Evolutionary conservation across 2,797 vertebrate species (phyloP).

Genomic region (Sphenopsis melanotis): DNA sequence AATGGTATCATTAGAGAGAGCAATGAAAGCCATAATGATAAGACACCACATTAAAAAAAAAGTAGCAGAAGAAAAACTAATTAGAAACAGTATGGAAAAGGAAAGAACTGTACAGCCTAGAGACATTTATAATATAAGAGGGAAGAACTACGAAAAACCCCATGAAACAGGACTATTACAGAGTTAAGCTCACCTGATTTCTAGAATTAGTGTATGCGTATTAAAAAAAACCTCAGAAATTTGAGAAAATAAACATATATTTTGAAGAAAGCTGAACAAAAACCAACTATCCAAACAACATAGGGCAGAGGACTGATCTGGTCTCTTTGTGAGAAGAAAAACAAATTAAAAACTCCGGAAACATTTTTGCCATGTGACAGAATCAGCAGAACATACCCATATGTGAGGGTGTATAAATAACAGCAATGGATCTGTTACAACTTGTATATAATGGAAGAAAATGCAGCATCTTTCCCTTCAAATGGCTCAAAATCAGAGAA

Average conservation of each 20-base stretch:
- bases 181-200: neutral
- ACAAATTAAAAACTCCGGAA: neutral
- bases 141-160: neutral
- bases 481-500: neutral
- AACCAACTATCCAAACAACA: neutral
- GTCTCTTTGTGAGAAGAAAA: neutral
- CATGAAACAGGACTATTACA: neutral
- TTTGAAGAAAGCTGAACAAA: neutral
- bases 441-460: neutral
- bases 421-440: neutral
- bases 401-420: neutral
- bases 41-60: neutral
- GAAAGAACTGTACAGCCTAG: neutral
- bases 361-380: neutral
- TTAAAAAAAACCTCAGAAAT: accelerated
- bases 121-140: neutral
- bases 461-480: neutral
- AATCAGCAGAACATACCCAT: neutral
- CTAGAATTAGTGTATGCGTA: neutral
- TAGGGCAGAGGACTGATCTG: neutral
- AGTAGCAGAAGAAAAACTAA: neutral
- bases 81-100: neutral
- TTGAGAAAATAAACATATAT: neutral
- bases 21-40: neutral
- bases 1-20: neutral